Evolutionary conservation across 2,888 invertebrate species (phyloP).

Genomic region (Zhuqinia jingwanae): DNA sequence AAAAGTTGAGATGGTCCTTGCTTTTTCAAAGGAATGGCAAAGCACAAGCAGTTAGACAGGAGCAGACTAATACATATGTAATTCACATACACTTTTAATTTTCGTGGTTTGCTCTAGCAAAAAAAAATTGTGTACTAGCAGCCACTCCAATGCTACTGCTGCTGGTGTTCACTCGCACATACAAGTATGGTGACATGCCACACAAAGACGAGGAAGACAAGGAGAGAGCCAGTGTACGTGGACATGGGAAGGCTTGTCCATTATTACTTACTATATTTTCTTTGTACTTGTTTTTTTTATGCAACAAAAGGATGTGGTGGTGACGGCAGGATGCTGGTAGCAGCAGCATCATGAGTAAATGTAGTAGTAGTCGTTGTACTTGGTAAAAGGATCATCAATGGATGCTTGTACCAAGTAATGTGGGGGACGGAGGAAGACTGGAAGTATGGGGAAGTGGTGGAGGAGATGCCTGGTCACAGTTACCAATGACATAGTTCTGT

Average conservation of each 20-base stretch:
- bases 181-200: not conserved
- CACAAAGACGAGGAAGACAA: not conserved
- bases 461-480: slow-evolving; percentile 44
- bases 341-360: too few species aligned
- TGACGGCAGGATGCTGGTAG: too few species aligned
- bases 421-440: too few species aligned
- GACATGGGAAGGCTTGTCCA: slow-evolving; percentile 24
- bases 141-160: too few species aligned
- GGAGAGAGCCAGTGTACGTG: not conserved
- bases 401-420: too few species aligned
- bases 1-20: not conserved
- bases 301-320: too few species aligned
- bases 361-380: too few species aligned
- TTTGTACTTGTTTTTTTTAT: too few species aligned
- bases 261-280: slow-evolving; percentile 18
- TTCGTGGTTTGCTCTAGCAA: slow-evolving; percentile 41
- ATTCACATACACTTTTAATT: slow-evolving; percentile 49
- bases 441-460: too few species aligned
- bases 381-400: not conserved
- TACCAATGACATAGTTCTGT: slow-evolving; percentile 41
- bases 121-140: too few species aligned
- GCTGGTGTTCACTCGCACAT: too few species aligned
- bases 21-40: too few species aligned
- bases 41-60: slow-evolving; percentile 32
- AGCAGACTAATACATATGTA: slow-evolving; percentile 48